A percentile compares a stretch with the other conserved stretches of the same genome.
phyloP scores from a whole-genome alignment of 2,888 invertebrate genomes.

The Hybos culiciformis region DNA sequence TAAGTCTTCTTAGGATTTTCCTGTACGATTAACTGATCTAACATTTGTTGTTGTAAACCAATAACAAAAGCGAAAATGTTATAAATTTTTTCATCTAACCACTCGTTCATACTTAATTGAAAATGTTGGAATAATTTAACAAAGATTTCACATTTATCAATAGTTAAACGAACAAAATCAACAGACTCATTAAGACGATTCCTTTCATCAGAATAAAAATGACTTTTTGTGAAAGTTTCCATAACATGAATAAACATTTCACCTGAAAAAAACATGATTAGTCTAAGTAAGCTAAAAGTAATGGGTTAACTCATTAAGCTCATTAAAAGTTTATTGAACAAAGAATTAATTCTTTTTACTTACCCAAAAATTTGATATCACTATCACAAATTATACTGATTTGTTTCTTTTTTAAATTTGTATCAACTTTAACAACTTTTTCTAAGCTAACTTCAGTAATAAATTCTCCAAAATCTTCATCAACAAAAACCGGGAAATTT shows the following conservation, averaged over 20 bases:
- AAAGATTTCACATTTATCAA: slow-evolving; percentile 27
- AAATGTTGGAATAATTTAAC: slow-evolving; percentile 25
- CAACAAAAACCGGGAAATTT: slow-evolving; percentile 55
- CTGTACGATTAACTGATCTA: slow-evolving; percentile 18
- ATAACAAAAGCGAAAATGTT: slow-evolving; percentile 26
- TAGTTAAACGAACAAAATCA: slow-evolving; percentile 23
- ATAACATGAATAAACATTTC: too few relatives aligned
- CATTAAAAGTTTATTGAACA: too few relatives aligned
- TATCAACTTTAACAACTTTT: slow-evolving; percentile 29
- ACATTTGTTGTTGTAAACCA: slow-evolving; percentile 26
- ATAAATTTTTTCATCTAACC: slow-evolving; percentile 25
- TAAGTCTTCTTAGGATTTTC: slow-evolving; percentile 20
- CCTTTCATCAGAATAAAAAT: slow-evolving; percentile 16
- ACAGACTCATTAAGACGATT: neutral
- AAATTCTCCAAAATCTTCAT: slow-evolving; percentile 57
- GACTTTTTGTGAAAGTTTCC: slow-evolving; percentile 20
- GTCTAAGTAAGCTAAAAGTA: too few relatives aligned
- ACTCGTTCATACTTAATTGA: slow-evolving; percentile 22
- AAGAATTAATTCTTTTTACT: too few relatives aligned
- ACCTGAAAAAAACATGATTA: too few relatives aligned
- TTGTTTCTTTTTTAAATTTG: slow-evolving; percentile 16
- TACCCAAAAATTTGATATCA: slow-evolving; percentile 26
- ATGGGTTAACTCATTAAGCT: too few relatives aligned
- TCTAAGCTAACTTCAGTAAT: slow-evolving; percentile 39
- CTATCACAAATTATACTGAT: slow-evolving; percentile 27